These are phyloP conservation scores for Diachasma alloeum DNA, from an alignment of 1,140 invertebrate genomes.

Conservation along the genomic window DNA sequence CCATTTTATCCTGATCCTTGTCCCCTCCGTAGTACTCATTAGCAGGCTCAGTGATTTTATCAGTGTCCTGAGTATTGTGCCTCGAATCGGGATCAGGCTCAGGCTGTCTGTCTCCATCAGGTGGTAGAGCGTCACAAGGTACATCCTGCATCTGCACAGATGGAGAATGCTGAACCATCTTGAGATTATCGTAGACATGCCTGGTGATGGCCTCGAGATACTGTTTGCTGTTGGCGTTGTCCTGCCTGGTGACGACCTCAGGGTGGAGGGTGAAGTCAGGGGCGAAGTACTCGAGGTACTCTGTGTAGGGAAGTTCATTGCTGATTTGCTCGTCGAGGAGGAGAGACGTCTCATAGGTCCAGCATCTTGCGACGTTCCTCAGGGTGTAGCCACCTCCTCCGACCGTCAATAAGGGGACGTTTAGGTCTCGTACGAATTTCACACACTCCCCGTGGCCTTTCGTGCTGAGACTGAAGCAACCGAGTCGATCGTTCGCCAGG, in stretches of 20 bases:
- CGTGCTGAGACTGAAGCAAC: constrained; percentile 88
- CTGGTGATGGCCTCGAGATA: constrained; percentile 87
- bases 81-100: constrained; percentile 85
- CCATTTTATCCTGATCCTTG: constrained; percentile 78
- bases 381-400: constrained; percentile 98
- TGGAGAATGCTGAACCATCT: constrained; percentile 88
- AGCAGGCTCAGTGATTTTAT: constrained; percentile 84
- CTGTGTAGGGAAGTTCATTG: constrained; percentile 91
- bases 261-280: constrained; percentile 95
- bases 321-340: constrained; percentile 90
- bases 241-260: constrained; percentile 82
- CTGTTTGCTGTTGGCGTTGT: constrained; percentile 93
- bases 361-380: constrained; percentile 96
- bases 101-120: constrained; percentile 75
- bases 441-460: constrained; percentile 97
- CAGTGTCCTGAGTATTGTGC: constrained; percentile 81
- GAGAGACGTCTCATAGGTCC: constrained; percentile 98
- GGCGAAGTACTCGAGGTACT: constrained; percentile 95
- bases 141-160: constrained; percentile 94
- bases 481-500: constrained; percentile 90
- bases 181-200: constrained; percentile 86
- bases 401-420: constrained; percentile 92
- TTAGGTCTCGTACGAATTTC: constrained; percentile 93
- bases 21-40: constrained; percentile 96
- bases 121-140: constrained; percentile 77